phyloP scores from a whole-genome alignment of 2,888 invertebrate species.

The Xestoiulus laeticollis region DNA sequence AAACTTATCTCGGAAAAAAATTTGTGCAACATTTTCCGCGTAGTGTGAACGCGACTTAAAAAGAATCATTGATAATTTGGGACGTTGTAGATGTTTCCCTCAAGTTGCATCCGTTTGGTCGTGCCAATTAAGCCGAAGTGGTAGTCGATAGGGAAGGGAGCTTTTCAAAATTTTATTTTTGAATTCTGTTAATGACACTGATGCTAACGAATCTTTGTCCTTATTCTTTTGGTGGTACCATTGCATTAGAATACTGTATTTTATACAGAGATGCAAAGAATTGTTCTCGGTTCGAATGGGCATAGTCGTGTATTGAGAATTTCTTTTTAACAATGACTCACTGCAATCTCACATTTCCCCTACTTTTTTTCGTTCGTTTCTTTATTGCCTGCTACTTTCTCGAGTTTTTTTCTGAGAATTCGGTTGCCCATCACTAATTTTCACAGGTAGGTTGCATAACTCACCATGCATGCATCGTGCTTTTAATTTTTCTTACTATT shows the following conservation, averaged over 20 bases:
- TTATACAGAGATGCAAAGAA: too few relatives aligned
- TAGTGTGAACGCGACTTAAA: too few relatives aligned
- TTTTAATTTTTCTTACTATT: neutral
- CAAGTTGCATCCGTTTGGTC: neutral
- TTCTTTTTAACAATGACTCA: neutral
- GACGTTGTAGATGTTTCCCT: neutral
- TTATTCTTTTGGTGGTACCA: too few relatives aligned
- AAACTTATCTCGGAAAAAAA: too few relatives aligned
- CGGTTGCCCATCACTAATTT: slow-evolving; percentile 47
- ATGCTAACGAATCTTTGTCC: too few relatives aligned
- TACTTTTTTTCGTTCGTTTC: slow-evolving; percentile 33
- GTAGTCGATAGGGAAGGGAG: too few relatives aligned
- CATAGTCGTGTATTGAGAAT: neutral
- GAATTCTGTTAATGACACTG: too few relatives aligned
- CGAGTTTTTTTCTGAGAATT: slow-evolving; percentile 47
- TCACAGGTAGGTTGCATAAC: slow-evolving; percentile 5
- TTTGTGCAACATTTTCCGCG: too few relatives aligned
- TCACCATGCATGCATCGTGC: neutral
- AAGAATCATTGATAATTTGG: neutral
- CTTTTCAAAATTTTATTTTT: too few relatives aligned
- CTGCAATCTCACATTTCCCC: slow-evolving; percentile 13
- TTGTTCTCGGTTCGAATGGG: neutral
- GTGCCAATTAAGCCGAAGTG: neutral
- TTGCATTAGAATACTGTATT: too few relatives aligned
- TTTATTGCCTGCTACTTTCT: slow-evolving; percentile 44